Evolutionary conservation across 2,797 vertebrate genomes (phyloP).

Genomic region (Acipenser ruthenus): DNA sequence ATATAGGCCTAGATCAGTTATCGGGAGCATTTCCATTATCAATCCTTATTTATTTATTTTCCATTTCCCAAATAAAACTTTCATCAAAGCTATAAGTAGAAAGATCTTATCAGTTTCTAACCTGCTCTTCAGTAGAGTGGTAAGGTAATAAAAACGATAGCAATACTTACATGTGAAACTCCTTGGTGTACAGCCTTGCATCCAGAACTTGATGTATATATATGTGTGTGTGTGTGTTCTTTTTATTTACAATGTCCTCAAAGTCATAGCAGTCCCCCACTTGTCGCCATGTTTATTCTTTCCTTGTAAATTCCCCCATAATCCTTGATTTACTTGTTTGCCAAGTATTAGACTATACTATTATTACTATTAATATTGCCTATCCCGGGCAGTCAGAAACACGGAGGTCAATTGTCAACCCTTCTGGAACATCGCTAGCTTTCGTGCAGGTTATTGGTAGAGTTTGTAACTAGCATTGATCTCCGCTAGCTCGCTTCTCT

Average conservation of each 20-base stretch:
- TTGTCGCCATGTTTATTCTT: conserved; percentile 24
- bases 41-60: no score
- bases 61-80: no score
- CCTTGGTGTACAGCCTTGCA: conserved; percentile 46
- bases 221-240: conserved; percentile 27
- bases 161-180: conserved; percentile 58
- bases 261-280: conserved; percentile 22
- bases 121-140: not conserved
- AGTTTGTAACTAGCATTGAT: conserved; percentile 16
- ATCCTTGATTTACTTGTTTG: conserved; percentile 9
- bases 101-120: no score
- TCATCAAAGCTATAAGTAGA: no score
- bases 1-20: no score
- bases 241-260: conserved; percentile 28
- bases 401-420: conserved; percentile 14
- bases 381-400: conserved; percentile 24
- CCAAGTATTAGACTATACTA: conserved; percentile 3
- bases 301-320: conserved; percentile 13
- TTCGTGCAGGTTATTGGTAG: conserved; percentile 16
- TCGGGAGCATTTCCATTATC: no score
- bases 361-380: conserved; percentile 16
- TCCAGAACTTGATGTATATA: conserved; percentile 26
- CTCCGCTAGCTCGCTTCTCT: conserved; percentile 10
- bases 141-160: not conserved
- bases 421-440: conserved; percentile 19